phyloP scores from a whole-genome alignment of 2,113 vertebrate species.

The Heterotis niloticus region DNA sequence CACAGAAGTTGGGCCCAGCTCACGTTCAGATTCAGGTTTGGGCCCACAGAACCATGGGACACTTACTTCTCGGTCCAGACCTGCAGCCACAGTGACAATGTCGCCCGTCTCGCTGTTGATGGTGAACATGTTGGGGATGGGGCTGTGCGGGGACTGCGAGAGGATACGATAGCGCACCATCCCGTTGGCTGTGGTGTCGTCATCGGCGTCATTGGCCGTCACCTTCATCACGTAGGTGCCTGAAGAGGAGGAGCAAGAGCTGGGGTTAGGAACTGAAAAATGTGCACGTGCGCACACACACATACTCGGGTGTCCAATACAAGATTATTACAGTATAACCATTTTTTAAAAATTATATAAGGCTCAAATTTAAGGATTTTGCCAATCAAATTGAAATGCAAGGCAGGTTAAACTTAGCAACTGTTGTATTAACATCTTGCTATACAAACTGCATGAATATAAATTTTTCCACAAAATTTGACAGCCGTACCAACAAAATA shows the following conservation, averaged over 20 bases:
- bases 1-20: neutral
- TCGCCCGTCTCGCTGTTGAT: conserved; percentile 95
- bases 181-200: conserved; percentile 86
- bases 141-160: conserved; percentile 87
- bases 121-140: conserved; percentile 95
- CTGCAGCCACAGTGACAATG: conserved; percentile 89
- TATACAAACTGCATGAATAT: neutral
- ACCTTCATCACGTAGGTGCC: conserved; percentile 95
- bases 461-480: neutral
- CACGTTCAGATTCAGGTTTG: neutral
- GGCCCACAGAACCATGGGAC: neutral
- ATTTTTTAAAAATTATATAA: neutral
- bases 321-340: neutral
- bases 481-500: neutral
- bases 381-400: neutral
- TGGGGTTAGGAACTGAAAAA: neutral
- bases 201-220: conserved; percentile 87
- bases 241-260: conserved; percentile 43
- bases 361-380: neutral
- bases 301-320: neutral
- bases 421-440: neutral
- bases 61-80: conserved; percentile 93
- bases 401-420: neutral
- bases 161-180: conserved; percentile 93
- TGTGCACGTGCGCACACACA: neutral